phyloP scores from a whole-genome alignment of 2,888 invertebrate species.

The Cyclophora albipunctata region DNA sequence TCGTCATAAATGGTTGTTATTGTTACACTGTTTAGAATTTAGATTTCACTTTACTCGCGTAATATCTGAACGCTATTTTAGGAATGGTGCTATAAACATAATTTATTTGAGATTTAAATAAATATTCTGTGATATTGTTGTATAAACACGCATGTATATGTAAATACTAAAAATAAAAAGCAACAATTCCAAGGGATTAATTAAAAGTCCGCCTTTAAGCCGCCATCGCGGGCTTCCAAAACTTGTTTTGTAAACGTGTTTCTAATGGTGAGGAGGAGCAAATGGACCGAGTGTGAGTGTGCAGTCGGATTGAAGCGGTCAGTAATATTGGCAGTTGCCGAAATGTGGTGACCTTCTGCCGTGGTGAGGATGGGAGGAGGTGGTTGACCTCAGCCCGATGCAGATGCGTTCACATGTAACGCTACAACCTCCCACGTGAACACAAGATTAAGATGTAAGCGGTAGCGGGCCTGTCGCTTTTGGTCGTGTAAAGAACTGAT shows the following conservation, averaged over 20 bases:
- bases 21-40: no score
- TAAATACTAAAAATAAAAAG: conserved; percentile 1
- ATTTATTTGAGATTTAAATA: no score
- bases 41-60: no score
- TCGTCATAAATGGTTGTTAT: no score
- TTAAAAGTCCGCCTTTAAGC: background rate
- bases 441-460: conserved; percentile 19
- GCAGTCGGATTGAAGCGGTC: conserved; percentile 22
- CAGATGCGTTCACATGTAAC: conserved; percentile 72
- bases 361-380: conserved; percentile 42
- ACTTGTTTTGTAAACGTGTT: conserved; percentile 12
- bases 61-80: no score
- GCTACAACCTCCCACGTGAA: conserved; percentile 69
- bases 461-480: conserved; percentile 22
- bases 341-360: conserved; percentile 64
- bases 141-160: no score
- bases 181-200: background rate
- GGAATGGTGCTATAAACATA: no score
- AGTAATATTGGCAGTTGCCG: conserved; percentile 49
- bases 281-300: conserved; percentile 12
- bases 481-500: no score
- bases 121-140: no score
- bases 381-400: conserved; percentile 52
- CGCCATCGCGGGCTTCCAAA: background rate
- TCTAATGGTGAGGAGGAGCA: conserved; percentile 16